Conservation (phyloP, 64 coral and sea anemone species). For the Porites australiensis region DNA sequence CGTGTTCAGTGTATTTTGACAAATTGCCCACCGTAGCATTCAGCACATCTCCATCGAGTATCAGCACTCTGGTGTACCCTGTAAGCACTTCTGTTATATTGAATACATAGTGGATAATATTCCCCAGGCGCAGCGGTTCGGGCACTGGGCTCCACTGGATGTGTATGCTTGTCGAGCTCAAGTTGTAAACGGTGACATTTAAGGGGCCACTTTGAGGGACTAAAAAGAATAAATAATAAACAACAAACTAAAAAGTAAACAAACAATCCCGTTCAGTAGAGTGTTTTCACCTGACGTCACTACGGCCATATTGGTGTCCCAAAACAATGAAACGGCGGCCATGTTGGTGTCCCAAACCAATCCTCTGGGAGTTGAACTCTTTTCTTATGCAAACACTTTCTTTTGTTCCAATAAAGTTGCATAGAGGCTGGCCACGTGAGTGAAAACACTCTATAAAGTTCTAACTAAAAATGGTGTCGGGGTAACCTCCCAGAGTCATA, state of each 20-base stretch:
- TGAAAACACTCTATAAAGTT: too few species aligned
- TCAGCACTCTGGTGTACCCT: not conserved
- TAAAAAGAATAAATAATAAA: not conserved
- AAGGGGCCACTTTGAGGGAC: not conserved
- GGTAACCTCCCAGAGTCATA: too few species aligned
- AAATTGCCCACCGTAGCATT: not conserved
- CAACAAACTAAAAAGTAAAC: not conserved
- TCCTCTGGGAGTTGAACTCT: too few species aligned
- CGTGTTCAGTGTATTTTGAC: not conserved
- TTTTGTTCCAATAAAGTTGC: too few species aligned
- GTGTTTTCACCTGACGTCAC: too few species aligned
- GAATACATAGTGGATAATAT: slow-evolving; percentile 3
- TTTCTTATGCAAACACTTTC: too few species aligned
- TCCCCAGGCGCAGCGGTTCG: not conserved
- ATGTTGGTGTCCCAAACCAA: too few species aligned
- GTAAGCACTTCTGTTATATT: not conserved
- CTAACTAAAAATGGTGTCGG: too few species aligned
- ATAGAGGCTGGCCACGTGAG: too few species aligned
- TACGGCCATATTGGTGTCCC: too few species aligned
- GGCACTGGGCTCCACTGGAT: not conserved
- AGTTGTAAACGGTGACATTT: not conserved
- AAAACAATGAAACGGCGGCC: too few species aligned
- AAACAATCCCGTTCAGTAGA: too few species aligned
- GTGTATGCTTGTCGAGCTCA: not conserved
- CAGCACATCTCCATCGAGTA: not conserved